Evolutionary conservation across 2,888 invertebrate species (phyloP), one percentile per base, ranked within the genome.

Genomic region (Tromatobia lineatoria): DNA sequence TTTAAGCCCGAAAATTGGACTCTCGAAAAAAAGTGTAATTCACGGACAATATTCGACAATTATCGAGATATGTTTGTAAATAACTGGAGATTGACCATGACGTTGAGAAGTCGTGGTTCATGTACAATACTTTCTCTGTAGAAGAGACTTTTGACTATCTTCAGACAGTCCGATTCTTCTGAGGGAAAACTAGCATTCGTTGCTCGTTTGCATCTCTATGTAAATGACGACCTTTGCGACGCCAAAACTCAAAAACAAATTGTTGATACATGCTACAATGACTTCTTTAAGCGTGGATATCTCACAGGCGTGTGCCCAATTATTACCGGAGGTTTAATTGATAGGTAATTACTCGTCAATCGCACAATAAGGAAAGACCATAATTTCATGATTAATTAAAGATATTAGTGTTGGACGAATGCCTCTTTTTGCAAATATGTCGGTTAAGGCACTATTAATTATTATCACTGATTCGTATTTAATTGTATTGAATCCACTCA

Each of bases 281-380:
- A 29, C 4, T 29, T 29, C 29, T 29, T 4, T 2, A 29, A 29
- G 29, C 29, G 29, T 29, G 29, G 2, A 4, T 3, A 29, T 4
- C 29, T 29, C 29, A 3, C 4, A 29, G 29, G 29, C 3, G 4
- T 29, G 29, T 29, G 29, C 3, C 29, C 29, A 4, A 29, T 29
- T 29, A 29, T 4, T 8, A 38, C 10, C 10, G 54, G 15, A 20
- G 34, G 42, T 54, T 57, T 59, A 45, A 11, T 45, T 47, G 57
- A 73, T 59, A 59, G 59, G 59, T 61, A 7, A 77, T 23, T 57
- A 80, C 61, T 82, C 59, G 75, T 82, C 77, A 77, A 71, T 71
- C 83, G 83, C 80, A 83, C 83, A 80, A 83, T 80, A 69, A 73
- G 42, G 34, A 61, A 80, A 77, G 47, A 52, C 59, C 71, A 45